phyloP scores from a whole-genome alignment of 1,140 invertebrate species.

The Leptinotarsa texana region DNA sequence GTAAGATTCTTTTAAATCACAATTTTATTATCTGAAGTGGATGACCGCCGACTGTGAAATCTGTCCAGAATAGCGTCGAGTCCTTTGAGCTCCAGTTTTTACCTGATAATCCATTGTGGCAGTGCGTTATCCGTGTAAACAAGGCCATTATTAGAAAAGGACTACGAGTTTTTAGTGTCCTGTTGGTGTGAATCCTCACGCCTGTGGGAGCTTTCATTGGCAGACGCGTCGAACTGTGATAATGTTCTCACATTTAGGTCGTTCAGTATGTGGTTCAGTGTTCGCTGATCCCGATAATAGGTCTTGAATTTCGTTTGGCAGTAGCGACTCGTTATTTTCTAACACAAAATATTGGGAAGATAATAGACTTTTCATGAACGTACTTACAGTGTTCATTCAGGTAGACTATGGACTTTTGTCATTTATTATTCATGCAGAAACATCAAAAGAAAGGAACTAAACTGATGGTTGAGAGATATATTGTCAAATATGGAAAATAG shows the following conservation, averaged over 20 bases:
- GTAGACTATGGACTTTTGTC: too few species aligned
- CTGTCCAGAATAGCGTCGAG: constrained; percentile 30
- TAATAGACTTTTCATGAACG: too few species aligned
- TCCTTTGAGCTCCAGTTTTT: constrained; percentile 33
- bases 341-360: background rate
- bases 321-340: constrained; percentile 28
- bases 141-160: constrained; percentile 17
- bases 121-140: constrained; percentile 34
- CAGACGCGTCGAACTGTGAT: constrained; percentile 31
- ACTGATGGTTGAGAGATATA: too few species aligned
- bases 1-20: background rate
- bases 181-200: constrained; percentile 34
- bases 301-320: constrained; percentile 18
- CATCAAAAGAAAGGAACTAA: too few species aligned
- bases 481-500: too few species aligned
- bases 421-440: too few species aligned
- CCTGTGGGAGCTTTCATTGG: constrained; percentile 24
- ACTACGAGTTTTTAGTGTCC: constrained; percentile 27
- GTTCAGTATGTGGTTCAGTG: constrained; percentile 22
- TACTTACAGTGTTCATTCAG: too few species aligned
- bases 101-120: constrained; percentile 35
- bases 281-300: constrained; percentile 32
- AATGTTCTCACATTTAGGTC: constrained; percentile 36
- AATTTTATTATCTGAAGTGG: constrained; percentile 30
- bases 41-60: constrained; percentile 28